These are phyloP conservation scores for Hypolimnas misippus DNA, from an alignment of 2,888 invertebrate genomes.

Conservation along the genomic window DNA sequence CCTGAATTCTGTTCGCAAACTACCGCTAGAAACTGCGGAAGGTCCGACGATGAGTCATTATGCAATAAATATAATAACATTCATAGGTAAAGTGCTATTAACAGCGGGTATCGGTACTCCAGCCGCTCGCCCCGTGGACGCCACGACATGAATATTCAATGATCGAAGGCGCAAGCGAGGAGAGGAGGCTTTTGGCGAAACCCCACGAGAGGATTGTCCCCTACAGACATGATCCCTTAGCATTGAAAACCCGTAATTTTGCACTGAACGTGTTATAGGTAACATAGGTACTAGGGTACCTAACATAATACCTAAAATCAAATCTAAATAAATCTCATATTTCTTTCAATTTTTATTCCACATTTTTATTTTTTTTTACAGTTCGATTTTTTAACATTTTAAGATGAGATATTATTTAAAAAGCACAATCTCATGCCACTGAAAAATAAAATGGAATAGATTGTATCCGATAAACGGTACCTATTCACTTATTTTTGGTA, in stretches of 20 bases:
- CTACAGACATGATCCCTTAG: no score
- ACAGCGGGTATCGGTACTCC: slow-evolving; percentile 33
- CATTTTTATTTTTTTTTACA: no score
- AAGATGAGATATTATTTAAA: no score
- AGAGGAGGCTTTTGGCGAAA: slow-evolving; percentile 18
- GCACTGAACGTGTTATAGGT: no score
- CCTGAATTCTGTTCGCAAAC: slow-evolving; percentile 29
- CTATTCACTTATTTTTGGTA: neutral
- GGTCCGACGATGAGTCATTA: slow-evolving; percentile 37
- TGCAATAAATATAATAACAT: slow-evolving; percentile 29
- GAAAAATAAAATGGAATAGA: no score
- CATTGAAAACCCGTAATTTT: no score
- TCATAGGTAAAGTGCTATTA: slow-evolving; percentile 20
- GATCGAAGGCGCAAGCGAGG: slow-evolving; percentile 16
- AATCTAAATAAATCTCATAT: no score
- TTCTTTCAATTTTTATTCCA: no score
- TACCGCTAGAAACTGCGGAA: slow-evolving; percentile 37
- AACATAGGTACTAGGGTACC: no score
- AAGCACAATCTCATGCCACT: no score
- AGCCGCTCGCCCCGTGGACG: slow-evolving; percentile 22
- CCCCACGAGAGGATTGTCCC: neutral
- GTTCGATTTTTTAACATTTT: no score
- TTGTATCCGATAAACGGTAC: neutral
- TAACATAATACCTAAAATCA: no score
- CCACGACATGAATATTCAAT: slow-evolving; percentile 38